Evolutionary conservation across 1,140 invertebrate genomes (phyloP), one percentile per base, ranked within the genome.

Genomic region (Bombyx mori): DNA sequence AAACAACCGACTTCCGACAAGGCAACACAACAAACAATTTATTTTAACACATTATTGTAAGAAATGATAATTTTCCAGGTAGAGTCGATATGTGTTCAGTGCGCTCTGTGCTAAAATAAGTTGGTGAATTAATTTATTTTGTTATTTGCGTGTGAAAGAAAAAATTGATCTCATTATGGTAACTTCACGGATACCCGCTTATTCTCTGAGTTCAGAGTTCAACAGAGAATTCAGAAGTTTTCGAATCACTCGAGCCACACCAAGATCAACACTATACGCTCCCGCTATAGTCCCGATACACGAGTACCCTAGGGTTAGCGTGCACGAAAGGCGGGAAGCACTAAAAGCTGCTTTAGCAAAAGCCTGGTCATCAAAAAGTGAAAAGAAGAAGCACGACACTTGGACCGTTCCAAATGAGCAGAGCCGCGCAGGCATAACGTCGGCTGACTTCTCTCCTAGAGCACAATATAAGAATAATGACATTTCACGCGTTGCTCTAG

Each of bases 141-240:
- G 26, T 62, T 68, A 54, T 56, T 57, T 70, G 70, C 56, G 61
- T 68, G 66, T 65, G 53, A 55, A 56, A 72, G 77, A 65, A 85
- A 87, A 78, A 77, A 77, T 85, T 82, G 84, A 87, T 85, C 84
- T 87, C 84, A 87, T 82, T 82, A 89, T 89, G 88, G 88, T 89
- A 75, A 89, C 88, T 76, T 88, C 88, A 77, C 88, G 88, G 73
- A 88, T 89, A 81, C 88, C 88, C 60, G 86, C 85, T 74, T 89
- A 89, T 85, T 87, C 86, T 78, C 71, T 89, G 51, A 89, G 88
- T 82, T 83, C 82, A 72, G 88, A 89, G 77, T 89, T 89, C 80
- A 88, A 89, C 82, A 82, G 88, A 72, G 88, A 89, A 82, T 89
- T 89, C 74, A 83, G 88, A 80, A 89, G 88, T 83, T 89, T 89